Percentiles rank a stretch among this genome's conserved stretches.
These are phyloP conservation scores for Botia almorhae DNA, from an alignment of 2,797 vertebrate genomes.

Conservation along the genomic window DNA sequence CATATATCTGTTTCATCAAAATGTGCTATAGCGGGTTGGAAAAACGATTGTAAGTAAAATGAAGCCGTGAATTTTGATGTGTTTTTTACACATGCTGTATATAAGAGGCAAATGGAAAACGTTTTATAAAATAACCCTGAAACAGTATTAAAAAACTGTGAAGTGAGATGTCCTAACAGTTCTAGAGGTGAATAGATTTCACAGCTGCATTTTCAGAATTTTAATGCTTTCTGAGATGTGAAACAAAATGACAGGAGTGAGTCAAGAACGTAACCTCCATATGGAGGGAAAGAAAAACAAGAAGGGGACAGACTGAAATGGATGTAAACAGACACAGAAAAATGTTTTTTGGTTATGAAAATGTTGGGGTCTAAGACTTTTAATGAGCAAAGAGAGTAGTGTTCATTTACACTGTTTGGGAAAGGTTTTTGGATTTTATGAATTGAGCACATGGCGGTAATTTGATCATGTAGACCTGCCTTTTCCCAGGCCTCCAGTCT, in stretches of 20 bases:
- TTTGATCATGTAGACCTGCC: slow-evolving; percentile 59
- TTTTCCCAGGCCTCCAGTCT: slow-evolving; percentile 69
- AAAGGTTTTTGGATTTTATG: slow-evolving; percentile 55
- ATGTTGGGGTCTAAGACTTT: neutral
- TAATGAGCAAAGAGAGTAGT: slow-evolving; percentile 43
- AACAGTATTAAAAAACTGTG: slow-evolving; percentile 15
- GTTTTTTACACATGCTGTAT: neutral
- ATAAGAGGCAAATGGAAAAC: neutral
- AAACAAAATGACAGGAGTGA: slow-evolving; percentile 39
- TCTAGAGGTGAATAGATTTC: slow-evolving; percentile 56
- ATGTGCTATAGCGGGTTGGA: too few species aligned
- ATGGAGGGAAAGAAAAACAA: slow-evolving; percentile 57
- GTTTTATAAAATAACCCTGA: neutral
- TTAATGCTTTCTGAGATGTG: slow-evolving; percentile 29
- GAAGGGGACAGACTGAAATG: slow-evolving; percentile 8
- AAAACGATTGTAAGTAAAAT: neutral
- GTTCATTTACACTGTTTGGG: slow-evolving; percentile 38
- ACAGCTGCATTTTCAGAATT: slow-evolving; percentile 44
- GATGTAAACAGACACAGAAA: slow-evolving; percentile 1
- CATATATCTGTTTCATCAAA: too few species aligned
- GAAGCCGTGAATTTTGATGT: neutral
- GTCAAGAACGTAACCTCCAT: slow-evolving; percentile 34
- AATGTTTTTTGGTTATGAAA: neutral
- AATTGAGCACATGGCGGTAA: slow-evolving; percentile 64
- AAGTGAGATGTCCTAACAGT: slow-evolving; percentile 26